phyloP scores from a whole-genome alignment of 2,113 vertebrate species.

The Oxygymnocypris stewartii region DNA sequence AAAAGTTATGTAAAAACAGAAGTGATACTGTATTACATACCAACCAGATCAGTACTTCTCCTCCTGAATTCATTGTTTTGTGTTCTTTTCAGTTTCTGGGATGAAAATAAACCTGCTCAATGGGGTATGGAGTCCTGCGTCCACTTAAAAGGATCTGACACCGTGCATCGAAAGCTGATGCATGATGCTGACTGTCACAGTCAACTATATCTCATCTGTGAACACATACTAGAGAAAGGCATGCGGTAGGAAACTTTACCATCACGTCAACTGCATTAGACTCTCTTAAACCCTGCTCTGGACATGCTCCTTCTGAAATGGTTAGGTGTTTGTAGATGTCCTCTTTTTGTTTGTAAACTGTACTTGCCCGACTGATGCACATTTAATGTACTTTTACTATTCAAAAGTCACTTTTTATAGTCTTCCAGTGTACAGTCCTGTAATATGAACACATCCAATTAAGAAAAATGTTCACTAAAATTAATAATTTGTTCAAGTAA shows the following conservation, averaged over 20 bases:
- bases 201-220: background rate
- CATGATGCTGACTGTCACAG: slow-evolving; percentile 18
- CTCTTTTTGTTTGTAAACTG: background rate
- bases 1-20: background rate
- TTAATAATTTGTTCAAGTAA: background rate
- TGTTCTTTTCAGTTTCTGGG: slow-evolving; percentile 16
- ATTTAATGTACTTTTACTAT: background rate
- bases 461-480: background rate
- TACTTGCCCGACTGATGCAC: background rate
- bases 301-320: background rate
- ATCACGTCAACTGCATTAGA: background rate
- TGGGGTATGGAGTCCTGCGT: slow-evolving; percentile 11
- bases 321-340: background rate
- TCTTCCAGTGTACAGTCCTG: background rate
- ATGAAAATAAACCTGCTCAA: background rate
- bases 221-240: background rate
- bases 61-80: background rate
- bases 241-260: background rate
- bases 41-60: background rate
- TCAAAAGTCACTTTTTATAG: background rate
- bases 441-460: background rate
- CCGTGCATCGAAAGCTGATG: background rate
- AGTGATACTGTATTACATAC: background rate
- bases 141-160: background rate
- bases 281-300: background rate